A percentile compares a stretch with the other conserved stretches of the same genome.
Conservation (phyloP, 2,113 vertebrate genomes). For the Hippoglossus stenolepis region DNA sequence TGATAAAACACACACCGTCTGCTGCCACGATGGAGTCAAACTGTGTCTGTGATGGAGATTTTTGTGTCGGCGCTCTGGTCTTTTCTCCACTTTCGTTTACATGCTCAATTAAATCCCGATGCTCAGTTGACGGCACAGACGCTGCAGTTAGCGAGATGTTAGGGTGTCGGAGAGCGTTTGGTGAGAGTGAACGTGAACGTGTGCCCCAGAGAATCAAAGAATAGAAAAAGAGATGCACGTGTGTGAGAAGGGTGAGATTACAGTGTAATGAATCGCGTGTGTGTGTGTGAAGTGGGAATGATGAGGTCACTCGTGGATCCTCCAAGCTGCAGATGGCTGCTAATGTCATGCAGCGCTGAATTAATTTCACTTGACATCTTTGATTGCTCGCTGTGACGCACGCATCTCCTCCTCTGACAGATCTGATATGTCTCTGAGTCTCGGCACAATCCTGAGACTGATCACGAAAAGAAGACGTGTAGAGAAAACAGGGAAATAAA, state of each 20-base stretch:
- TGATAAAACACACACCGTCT: neutral
- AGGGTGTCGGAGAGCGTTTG: neutral
- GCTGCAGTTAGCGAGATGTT: neutral
- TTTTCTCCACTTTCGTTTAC: neutral
- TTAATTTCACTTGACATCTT: too few species aligned
- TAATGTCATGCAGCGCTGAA: too few species aligned
- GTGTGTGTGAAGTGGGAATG: too few species aligned
- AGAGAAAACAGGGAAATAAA: too few species aligned
- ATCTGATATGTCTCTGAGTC: too few species aligned
- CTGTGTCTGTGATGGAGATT: too few species aligned
- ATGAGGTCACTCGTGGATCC: too few species aligned
- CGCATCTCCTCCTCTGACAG: too few species aligned
- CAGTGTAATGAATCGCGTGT: neutral
- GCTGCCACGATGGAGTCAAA: constrained; percentile 1
- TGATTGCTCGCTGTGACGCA: too few species aligned
- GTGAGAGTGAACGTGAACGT: neutral
- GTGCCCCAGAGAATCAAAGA: neutral
- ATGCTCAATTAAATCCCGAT: constrained; percentile 1
- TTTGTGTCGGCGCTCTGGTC: neutral
- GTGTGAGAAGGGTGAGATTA: neutral
- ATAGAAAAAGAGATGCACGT: neutral
- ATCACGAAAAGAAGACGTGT: too few species aligned
- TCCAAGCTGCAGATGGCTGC: too few species aligned
- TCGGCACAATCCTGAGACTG: too few species aligned
- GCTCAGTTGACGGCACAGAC: constrained; percentile 41